Evolutionary conservation across 92 coral and sea anemone species (phyloP).

Genomic region (Bergia sp.): DNA sequence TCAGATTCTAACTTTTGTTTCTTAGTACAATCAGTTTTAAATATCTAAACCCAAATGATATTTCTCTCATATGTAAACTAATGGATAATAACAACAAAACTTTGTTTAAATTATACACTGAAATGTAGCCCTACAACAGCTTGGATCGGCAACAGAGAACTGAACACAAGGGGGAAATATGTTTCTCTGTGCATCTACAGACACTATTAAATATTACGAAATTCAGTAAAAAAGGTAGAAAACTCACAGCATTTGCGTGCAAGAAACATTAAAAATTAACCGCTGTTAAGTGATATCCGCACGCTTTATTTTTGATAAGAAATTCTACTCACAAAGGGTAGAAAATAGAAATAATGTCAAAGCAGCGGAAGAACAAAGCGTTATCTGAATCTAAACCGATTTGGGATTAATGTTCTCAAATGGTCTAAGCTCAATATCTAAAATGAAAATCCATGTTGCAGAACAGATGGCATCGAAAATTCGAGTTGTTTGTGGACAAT

Average conservation of each 20-base stretch:
- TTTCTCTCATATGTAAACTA: neutral
- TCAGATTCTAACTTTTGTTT: neutral
- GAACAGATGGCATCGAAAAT: slow-evolving; percentile 27
- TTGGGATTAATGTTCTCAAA: slow-evolving; percentile 1
- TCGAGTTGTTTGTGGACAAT: slow-evolving; percentile 16
- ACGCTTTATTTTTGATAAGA: neutral
- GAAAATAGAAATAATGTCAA: neutral
- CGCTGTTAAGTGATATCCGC: neutral
- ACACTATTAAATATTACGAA: no score
- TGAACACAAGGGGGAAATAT: neutral
- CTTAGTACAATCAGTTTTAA: no score
- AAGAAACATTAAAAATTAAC: neutral
- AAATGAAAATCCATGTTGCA: neutral
- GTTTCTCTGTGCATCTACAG: neutral
- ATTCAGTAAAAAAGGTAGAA: no score
- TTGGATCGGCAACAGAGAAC: neutral
- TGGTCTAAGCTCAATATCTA: slow-evolving; percentile 1
- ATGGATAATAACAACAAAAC: neutral
- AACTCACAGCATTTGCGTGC: neutral
- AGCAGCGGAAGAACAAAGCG: no score
- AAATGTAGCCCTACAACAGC: neutral
- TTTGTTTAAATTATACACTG: neutral
- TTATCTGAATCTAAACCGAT: neutral
- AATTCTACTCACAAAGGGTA: neutral
- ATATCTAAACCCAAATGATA: neutral